These are phyloP conservation scores for Epizoanthus illoricatus DNA, from an alignment of 92 coral and sea anemone species.

Conservation along the genomic window DNA sequence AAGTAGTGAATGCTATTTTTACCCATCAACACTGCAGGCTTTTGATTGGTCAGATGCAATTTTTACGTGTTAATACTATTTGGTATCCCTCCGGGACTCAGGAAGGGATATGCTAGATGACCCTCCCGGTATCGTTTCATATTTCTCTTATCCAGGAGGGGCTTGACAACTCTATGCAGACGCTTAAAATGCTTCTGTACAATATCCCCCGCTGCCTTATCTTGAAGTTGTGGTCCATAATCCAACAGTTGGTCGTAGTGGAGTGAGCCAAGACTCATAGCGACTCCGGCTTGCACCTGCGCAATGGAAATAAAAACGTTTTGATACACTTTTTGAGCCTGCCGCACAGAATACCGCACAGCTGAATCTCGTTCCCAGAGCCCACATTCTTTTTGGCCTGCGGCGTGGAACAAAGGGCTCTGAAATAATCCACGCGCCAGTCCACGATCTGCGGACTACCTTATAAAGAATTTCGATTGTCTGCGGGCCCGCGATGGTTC, in stretches of 20 bases:
- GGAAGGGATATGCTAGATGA: conserved; percentile 92
- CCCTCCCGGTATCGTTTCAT: conserved; percentile 66
- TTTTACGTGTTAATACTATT: conserved; percentile 77
- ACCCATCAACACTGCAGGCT: neutral
- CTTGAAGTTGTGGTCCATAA: conserved; percentile 67
- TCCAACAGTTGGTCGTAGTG: conserved; percentile 87
- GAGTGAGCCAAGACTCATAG: conserved; percentile 94
- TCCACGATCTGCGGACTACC: too few species aligned
- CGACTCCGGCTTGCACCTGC: conserved; percentile 89
- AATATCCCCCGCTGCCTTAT: conserved; percentile 56
- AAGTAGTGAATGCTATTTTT: neutral
- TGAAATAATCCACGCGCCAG: too few species aligned
- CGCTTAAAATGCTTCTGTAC: conserved; percentile 70
- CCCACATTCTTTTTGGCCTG: too few species aligned
- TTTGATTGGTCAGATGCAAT: neutral
- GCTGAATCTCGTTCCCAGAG: too few species aligned
- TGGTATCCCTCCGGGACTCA: conserved; percentile 96
- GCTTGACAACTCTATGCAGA: conserved; percentile 59
- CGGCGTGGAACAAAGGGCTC: too few species aligned
- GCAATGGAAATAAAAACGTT: neutral
- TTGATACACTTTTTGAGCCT: too few species aligned
- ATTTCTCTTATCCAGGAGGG: conserved; percentile 76
- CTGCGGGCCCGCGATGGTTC: too few species aligned
- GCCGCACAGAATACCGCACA: too few species aligned
- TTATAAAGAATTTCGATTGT: too few species aligned